These are phyloP conservation scores for Stigmatopora nigra DNA, from an alignment of 2,113 vertebrate genomes.

Conservation along the genomic window DNA sequence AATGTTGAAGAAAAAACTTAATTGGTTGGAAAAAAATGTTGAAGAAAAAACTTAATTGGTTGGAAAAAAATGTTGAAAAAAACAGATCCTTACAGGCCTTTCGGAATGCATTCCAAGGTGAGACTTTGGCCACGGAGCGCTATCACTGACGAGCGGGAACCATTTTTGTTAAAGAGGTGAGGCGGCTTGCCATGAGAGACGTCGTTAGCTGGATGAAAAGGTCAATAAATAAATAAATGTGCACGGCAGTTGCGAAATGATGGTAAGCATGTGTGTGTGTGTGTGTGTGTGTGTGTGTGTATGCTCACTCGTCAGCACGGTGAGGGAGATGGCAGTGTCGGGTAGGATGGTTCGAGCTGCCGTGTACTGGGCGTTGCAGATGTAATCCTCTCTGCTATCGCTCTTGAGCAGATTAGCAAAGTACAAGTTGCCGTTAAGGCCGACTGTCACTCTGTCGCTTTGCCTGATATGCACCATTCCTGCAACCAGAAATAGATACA, in stretches of 20 bases:
- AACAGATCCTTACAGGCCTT: constrained; percentile 72
- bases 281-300: constrained; percentile 11
- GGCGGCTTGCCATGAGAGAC: constrained; percentile 62
- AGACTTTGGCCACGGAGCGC: constrained; percentile 61
- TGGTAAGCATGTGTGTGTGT: not conserved
- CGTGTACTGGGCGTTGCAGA: constrained; percentile 78
- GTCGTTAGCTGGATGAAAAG: constrained; percentile 59
- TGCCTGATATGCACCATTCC: constrained; percentile 73
- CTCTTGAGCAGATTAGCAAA: constrained; percentile 71
- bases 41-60: too few species aligned
- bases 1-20: too few species aligned
- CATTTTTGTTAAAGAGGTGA: constrained; percentile 57
- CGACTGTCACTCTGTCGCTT: constrained; percentile 73
- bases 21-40: too few species aligned
- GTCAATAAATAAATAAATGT: constrained; percentile 8
- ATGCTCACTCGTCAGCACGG: constrained; percentile 70
- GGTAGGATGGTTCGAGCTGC: constrained; percentile 77
- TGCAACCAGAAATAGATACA: constrained; percentile 13
- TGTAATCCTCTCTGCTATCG: constrained; percentile 78
- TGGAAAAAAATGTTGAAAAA: too few species aligned
- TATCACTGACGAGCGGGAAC: constrained; percentile 42
- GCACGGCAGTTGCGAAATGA: not conserved
- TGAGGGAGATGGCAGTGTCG: constrained; percentile 71
- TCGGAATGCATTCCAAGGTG: constrained; percentile 76
- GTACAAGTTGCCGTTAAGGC: constrained; percentile 80